Percentiles rank a stretch among this genome's conserved stretches.
Evolutionary conservation across 2,888 invertebrate species (phyloP).

Genomic region (Molorchus minor): DNA sequence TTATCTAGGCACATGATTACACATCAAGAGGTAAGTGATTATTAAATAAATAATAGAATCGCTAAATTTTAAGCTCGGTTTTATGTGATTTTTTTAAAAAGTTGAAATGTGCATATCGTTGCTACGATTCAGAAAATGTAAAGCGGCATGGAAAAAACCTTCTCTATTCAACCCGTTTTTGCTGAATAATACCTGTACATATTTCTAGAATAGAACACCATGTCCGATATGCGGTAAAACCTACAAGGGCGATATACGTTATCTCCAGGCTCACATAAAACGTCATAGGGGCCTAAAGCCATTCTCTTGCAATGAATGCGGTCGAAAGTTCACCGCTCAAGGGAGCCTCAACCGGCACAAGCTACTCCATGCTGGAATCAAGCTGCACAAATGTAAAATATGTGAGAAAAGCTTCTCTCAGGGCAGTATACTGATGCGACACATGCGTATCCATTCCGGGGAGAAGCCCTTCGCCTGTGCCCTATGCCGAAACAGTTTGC

Average conservation of each 20-base stretch:
- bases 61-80: no score
- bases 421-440: conserved; percentile 21
- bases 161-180: no score
- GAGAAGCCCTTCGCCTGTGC: conserved; percentile 26
- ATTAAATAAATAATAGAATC: no score
- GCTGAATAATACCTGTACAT: not conserved
- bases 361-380: conserved; percentile 28
- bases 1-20: not conserved
- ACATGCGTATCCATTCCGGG: conserved; percentile 29
- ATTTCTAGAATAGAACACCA: not conserved
- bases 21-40: not conserved
- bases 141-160: no score
- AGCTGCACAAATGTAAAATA: conserved; percentile 28
- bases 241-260: conserved; percentile 27
- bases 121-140: no score
- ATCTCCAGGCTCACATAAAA: conserved; percentile 23
- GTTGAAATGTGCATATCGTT: no score
- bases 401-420: conserved; percentile 31
- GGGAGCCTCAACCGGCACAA: conserved; percentile 28
- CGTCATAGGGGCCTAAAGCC: conserved; percentile 25
- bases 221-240: conserved; percentile 26
- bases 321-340: conserved; percentile 23
- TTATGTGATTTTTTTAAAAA: no score
- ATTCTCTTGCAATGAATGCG: conserved; percentile 26
- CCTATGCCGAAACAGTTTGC: conserved; percentile 24